These are phyloP conservation scores for Prolemur simus DNA, from an alignment of 2,113 vertebrate species.

Conservation along the genomic window DNA sequence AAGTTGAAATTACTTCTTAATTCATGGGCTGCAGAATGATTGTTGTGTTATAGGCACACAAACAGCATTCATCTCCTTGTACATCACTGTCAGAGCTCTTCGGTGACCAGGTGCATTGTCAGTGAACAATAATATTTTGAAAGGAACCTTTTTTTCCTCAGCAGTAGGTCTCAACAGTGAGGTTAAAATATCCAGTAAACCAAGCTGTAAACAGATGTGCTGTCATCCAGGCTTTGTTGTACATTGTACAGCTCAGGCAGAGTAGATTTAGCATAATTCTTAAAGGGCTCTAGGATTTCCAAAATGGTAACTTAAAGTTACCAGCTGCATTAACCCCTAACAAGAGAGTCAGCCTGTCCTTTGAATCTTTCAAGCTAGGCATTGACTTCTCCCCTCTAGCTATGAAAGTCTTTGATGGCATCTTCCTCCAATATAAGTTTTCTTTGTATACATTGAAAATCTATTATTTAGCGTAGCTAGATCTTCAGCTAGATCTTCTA, in stretches of 20 bases:
- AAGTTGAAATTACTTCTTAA: neutral
- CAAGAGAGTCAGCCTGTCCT: neutral
- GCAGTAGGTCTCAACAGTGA: neutral
- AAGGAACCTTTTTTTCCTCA: neutral
- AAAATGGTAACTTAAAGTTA: neutral
- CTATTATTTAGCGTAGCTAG: neutral
- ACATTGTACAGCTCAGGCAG: neutral
- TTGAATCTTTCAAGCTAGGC: neutral
- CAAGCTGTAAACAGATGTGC: neutral
- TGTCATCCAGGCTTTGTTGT: neutral
- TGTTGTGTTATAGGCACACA: neutral
- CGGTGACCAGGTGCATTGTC: neutral
- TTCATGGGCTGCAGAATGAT: neutral
- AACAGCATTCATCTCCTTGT: neutral
- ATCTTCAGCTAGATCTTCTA: neutral
- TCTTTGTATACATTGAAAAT: neutral
- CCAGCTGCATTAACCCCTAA: neutral
- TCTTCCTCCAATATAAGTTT: neutral
- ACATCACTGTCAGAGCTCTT: neutral
- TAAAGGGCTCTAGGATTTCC: neutral
- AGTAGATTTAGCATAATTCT: neutral
- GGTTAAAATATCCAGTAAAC: neutral
- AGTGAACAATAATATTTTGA: neutral
- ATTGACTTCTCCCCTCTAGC: neutral
- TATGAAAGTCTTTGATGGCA: neutral